phyloP scores from a whole-genome alignment of 2,113 vertebrate genomes.

The Myiagra hebetior region DNA sequence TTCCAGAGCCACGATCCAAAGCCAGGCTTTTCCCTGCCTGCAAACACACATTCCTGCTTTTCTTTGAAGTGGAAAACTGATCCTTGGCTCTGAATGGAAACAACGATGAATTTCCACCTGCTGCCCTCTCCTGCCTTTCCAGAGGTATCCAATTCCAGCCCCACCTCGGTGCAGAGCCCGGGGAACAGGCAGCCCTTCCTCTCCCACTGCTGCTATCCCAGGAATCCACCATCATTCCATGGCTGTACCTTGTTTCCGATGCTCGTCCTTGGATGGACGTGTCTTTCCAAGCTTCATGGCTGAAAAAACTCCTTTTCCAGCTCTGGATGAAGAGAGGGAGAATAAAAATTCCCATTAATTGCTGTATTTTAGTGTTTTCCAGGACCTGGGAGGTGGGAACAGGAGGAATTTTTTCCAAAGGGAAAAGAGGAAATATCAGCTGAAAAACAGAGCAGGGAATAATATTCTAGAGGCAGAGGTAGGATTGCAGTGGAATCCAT shows the following conservation, averaged over 20 bases:
- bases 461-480: not conserved
- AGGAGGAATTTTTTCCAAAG: not conserved
- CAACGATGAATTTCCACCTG: not conserved
- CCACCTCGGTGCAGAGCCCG: accelerated
- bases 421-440: not conserved
- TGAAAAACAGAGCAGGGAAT: not conserved
- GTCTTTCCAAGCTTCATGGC: constrained; percentile 89
- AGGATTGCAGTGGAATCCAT: accelerated
- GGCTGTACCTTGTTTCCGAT: constrained; percentile 73
- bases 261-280: constrained; percentile 81
- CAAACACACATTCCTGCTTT: accelerated
- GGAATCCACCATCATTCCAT: accelerated
- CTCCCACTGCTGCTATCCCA: accelerated
- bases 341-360: accelerated
- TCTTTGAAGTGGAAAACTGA: not conserved
- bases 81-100: not conserved
- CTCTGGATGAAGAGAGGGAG: constrained; percentile 61
- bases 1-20: accelerated
- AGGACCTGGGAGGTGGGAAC: accelerated
- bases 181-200: not conserved
- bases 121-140: not conserved
- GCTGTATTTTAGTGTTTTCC: not conserved
- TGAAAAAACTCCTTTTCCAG: constrained; percentile 87
- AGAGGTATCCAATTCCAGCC: not conserved
- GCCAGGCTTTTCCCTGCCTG: accelerated